Evolutionary conservation across 2,797 vertebrate species (phyloP).

Genomic region (Pitangus sulphuratus): DNA sequence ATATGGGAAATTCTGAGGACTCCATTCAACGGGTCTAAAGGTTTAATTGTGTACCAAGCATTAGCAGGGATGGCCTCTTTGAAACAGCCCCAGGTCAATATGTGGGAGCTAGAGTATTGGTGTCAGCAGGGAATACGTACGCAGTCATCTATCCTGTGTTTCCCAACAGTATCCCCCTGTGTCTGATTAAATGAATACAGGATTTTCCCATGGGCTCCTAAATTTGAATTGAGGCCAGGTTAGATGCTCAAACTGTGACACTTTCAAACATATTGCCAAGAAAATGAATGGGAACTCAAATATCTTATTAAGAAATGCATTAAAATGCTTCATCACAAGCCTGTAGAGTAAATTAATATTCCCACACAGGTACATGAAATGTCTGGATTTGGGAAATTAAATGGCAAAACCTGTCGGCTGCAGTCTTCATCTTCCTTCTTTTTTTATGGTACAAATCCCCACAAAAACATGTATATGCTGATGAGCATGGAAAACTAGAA

Average conservation of each 20-base stretch:
- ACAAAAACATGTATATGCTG: neutral
- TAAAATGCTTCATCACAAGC: neutral
- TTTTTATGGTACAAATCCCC: neutral
- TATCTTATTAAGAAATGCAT: neutral
- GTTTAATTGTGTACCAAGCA: neutral
- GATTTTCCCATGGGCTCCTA: neutral
- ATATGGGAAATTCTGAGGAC: neutral
- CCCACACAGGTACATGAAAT: neutral
- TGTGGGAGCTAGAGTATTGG: neutral
- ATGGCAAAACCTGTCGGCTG: neutral
- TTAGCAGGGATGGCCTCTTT: neutral
- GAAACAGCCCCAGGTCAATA: neutral
- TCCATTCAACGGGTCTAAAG: neutral
- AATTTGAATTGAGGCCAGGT: slow-evolving; percentile 13
- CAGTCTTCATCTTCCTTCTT: neutral
- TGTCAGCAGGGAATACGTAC: neutral
- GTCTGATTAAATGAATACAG: neutral
- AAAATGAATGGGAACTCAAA: neutral
- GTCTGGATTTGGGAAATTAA: neutral
- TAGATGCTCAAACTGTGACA: slow-evolving; percentile 4
- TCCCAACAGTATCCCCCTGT: neutral
- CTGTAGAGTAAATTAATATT: neutral
- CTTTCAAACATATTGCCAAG: neutral
- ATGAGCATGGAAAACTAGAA: neutral
- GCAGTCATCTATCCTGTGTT: neutral